Percentiles rank a stretch among this genome's conserved stretches.
phyloP scores from a whole-genome alignment of 2,113 vertebrate genomes.

The Eolophus roseicapilla region DNA sequence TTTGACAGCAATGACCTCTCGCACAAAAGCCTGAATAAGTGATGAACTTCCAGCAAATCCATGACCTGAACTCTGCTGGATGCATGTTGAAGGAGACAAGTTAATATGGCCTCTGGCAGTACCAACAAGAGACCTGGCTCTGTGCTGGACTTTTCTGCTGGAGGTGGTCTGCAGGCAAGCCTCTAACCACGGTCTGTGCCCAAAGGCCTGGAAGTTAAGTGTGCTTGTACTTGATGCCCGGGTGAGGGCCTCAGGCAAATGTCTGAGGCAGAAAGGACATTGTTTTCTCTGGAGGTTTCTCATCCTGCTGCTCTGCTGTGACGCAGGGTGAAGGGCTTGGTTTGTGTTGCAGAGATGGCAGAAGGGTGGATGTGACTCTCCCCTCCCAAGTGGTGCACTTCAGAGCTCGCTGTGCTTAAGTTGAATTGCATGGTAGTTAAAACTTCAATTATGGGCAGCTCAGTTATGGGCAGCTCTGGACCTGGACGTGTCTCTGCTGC shows the following conservation, averaged over 20 bases:
- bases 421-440: neutral
- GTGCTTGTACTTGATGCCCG: neutral
- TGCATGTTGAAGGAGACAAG: conserved; percentile 41
- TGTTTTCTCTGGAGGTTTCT: neutral
- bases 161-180: neutral
- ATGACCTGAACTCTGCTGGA: conserved; percentile 63
- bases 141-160: neutral
- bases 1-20: conserved; percentile 63
- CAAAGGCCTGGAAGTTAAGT: neutral
- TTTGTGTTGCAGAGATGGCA: neutral
- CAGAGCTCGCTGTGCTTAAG: neutral
- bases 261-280: neutral
- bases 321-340: neutral
- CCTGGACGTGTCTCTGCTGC: neutral
- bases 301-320: neutral
- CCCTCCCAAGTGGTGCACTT: neutral
- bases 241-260: neutral
- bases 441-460: conserved; percentile 43
- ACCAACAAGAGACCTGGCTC: neutral
- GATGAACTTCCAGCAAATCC: conserved; percentile 62
- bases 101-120: conserved; percentile 43
- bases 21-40: conserved; percentile 64
- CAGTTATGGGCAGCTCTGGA: conserved; percentile 31
- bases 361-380: neutral
- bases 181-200: neutral